Conservation (phyloP, 2,888 invertebrate species). For the Disparrhopalites patrizii region DNA sequence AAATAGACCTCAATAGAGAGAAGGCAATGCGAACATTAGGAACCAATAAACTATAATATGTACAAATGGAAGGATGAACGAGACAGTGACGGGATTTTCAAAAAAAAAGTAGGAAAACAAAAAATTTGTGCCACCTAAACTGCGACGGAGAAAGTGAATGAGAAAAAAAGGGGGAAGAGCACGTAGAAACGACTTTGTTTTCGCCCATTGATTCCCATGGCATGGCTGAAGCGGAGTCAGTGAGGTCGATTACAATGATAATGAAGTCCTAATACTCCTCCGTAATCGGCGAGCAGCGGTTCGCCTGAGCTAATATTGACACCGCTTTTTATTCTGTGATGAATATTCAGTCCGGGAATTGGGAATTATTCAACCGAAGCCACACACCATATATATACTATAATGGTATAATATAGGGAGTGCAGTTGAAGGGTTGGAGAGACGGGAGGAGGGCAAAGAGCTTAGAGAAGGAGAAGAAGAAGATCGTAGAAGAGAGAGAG, state of each 20-base stretch:
- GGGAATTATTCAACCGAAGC: slow-evolving; percentile 26
- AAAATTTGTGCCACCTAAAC: too few relatives aligned
- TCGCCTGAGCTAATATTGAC: slow-evolving; percentile 33
- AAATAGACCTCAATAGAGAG: too few relatives aligned
- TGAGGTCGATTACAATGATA: slow-evolving; percentile 31
- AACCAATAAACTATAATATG: too few relatives aligned
- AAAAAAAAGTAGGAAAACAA: too few relatives aligned
- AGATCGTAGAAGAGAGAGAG: not conserved
- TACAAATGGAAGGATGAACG: too few relatives aligned
- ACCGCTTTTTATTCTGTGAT: slow-evolving; percentile 32
- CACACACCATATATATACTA: too few relatives aligned
- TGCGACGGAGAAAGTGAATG: too few relatives aligned
- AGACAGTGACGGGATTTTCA: too few relatives aligned
- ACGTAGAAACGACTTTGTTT: too few relatives aligned
- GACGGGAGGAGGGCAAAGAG: not conserved
- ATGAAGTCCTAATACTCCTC: slow-evolving; percentile 31
- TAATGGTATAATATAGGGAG: too few relatives aligned
- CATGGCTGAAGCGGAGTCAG: slow-evolving; percentile 8
- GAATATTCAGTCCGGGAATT: slow-evolving; percentile 32
- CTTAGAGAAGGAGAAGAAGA: not conserved
- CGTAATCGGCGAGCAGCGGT: slow-evolving; percentile 32
- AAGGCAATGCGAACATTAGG: too few relatives aligned
- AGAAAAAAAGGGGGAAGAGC: too few relatives aligned
- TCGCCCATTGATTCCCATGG: slow-evolving; percentile 1
- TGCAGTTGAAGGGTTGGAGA: not conserved